phyloP scores from a whole-genome alignment of 2,113 vertebrate genomes.

The Zootoca vivipara region DNA sequence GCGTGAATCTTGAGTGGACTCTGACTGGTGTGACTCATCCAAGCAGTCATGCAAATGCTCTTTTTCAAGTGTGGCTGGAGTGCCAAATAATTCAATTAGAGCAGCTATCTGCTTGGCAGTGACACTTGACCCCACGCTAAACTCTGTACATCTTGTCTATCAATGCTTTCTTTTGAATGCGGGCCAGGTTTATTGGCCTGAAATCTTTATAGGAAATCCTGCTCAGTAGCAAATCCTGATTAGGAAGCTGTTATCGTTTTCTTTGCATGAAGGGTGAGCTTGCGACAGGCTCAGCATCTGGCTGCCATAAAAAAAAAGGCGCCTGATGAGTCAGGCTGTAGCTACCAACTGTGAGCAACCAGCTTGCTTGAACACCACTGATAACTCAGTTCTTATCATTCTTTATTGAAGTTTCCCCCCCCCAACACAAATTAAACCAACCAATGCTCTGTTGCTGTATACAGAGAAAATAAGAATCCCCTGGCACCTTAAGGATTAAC shows the following conservation, averaged over 20 bases:
- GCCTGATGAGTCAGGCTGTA: slow-evolving; percentile 72
- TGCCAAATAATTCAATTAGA: background rate
- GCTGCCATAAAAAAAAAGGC: slow-evolving; percentile 70
- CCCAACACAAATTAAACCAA: background rate
- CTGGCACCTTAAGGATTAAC: background rate
- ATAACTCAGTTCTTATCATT: slow-evolving; percentile 52
- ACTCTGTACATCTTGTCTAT: slow-evolving; percentile 46
- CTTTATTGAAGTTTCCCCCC: background rate
- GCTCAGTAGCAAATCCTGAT: slow-evolving; percentile 79
- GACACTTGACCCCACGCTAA: slow-evolving; percentile 20
- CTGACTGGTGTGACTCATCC: background rate
- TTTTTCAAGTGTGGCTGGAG: background rate
- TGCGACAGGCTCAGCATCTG: slow-evolving; percentile 72
- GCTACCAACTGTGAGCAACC: slow-evolving; percentile 58
- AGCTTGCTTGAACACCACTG: slow-evolving; percentile 61
- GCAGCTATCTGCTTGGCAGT: background rate
- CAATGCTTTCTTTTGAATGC: slow-evolving; percentile 50
- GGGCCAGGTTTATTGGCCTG: slow-evolving; percentile 27
- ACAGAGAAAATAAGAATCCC: background rate
- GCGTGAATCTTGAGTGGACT: background rate
- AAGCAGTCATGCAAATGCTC: background rate
- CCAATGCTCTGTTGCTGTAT: slow-evolving; percentile 28
- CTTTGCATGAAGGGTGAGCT: slow-evolving; percentile 55
- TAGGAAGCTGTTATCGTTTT: slow-evolving; percentile 69
- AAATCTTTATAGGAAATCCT: slow-evolving; percentile 70